These are phyloP conservation scores for Aleadryas rufinucha DNA, from an alignment of 2,113 vertebrate genomes.

Conservation along the genomic window DNA sequence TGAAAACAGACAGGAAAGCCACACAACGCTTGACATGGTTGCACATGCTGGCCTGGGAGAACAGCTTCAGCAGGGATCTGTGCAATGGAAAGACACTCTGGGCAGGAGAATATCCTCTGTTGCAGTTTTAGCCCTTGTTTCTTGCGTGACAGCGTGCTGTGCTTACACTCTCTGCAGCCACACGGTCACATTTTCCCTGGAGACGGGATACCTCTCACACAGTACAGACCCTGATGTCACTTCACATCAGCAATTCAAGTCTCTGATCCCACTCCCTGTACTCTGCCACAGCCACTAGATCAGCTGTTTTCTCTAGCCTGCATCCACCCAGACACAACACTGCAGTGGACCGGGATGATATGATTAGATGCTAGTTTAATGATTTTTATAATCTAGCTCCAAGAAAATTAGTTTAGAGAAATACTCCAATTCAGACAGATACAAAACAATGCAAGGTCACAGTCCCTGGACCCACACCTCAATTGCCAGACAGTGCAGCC, in stretches of 20 bases:
- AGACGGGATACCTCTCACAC: accelerated
- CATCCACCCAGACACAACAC: not conserved
- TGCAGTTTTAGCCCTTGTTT: not conserved
- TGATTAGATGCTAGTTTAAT: not conserved
- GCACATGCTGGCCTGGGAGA: no score
- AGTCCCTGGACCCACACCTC: not conserved
- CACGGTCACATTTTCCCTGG: not conserved
- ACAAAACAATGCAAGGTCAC: not conserved
- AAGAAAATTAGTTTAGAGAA: not conserved
- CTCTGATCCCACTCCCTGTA: not conserved
- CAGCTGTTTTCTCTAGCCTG: not conserved
- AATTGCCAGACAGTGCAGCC: not conserved
- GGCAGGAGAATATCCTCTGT: not conserved
- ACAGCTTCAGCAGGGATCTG: not conserved
- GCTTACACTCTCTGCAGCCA: not conserved
- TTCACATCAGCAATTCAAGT: not conserved
- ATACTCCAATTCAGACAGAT: not conserved
- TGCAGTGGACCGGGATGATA: accelerated
- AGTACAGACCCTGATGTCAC: not conserved
- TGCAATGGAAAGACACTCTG: not conserved
- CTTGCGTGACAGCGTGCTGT: not conserved
- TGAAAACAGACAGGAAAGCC: not conserved
- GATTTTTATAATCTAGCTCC: not conserved
- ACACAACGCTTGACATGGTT: accelerated
- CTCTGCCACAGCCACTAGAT: not conserved